Evolutionary conservation across 2,888 invertebrate species (phyloP).

Genomic region (Drosophila fulvimacula): DNA sequence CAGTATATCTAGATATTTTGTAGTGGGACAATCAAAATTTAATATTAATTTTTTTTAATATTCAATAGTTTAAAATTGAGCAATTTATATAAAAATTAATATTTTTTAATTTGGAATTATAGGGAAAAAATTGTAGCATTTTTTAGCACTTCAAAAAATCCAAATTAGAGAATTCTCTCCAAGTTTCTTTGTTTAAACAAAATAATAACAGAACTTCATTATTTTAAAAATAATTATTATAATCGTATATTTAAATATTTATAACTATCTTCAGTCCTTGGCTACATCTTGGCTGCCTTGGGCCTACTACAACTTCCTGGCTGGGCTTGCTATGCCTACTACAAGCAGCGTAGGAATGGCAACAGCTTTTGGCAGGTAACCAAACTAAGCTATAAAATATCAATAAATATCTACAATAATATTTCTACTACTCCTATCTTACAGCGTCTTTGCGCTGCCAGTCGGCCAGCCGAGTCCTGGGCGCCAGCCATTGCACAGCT

Average conservation of each 20-base stretch:
- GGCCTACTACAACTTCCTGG: conserved; percentile 86
- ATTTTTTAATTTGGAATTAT: too few species aligned
- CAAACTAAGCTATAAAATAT: neutral
- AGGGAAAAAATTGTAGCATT: too few species aligned
- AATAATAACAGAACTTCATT: too few species aligned
- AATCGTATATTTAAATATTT: neutral
- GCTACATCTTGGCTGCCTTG: conserved; percentile 85
- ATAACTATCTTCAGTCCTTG: conserved; percentile 75
- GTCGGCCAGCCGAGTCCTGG: conserved; percentile 79
- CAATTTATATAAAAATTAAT: too few species aligned
- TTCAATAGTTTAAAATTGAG: too few species aligned
- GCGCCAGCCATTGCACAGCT: conserved; percentile 78
- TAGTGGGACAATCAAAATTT: too few species aligned
- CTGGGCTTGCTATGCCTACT: conserved; percentile 81
- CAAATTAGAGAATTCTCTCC: too few species aligned
- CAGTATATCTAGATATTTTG: too few species aligned
- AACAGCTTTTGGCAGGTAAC: conserved; percentile 60
- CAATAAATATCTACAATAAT: neutral
- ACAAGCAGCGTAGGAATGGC: conserved; percentile 58
- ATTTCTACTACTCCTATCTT: neutral
- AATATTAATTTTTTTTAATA: too few species aligned
- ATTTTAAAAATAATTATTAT: neutral
- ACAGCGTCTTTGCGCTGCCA: conserved; percentile 75
- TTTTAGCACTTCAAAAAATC: too few species aligned
- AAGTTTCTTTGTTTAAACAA: too few species aligned